Percentiles rank a stretch among this genome's conserved stretches.
These are phyloP conservation scores for Oeneis ivallda DNA, from an alignment of 2,888 invertebrate genomes.

Conservation along the genomic window DNA sequence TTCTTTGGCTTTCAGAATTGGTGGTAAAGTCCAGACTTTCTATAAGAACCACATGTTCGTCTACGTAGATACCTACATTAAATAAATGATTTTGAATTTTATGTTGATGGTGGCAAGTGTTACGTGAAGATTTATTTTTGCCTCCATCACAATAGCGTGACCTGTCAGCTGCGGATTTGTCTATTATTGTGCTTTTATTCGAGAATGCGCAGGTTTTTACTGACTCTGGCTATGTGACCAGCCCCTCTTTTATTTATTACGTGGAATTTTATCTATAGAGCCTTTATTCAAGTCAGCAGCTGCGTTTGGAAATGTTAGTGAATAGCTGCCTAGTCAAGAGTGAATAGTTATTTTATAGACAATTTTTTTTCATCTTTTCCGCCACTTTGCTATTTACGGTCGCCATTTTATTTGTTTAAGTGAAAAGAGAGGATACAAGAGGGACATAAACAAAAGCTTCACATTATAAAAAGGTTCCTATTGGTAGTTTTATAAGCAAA, in stretches of 20 bases:
- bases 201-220: neutral
- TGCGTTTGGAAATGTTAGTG: neutral
- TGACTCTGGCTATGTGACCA: neutral
- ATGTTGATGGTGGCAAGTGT: neutral
- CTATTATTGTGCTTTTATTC: neutral
- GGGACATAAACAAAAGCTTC: too few relatives aligned
- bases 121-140: conserved; percentile 2
- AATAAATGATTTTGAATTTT: too few relatives aligned
- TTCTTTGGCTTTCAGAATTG: too few relatives aligned
- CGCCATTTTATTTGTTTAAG: too few relatives aligned
- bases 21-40: too few relatives aligned
- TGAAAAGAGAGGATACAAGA: too few relatives aligned
- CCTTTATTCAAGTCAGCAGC: neutral
- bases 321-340: neutral
- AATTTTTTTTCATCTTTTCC: neutral
- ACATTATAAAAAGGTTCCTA: too few relatives aligned
- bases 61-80: too few relatives aligned
- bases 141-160: conserved; percentile 1
- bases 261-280: neutral
- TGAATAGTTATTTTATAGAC: neutral
- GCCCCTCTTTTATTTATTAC: neutral
- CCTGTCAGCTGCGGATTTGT: neutral
- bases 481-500: too few relatives aligned
- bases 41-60: too few relatives aligned
- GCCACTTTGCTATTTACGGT: neutral